A percentile compares a stretch with the other conserved stretches of the same genome.
Evolutionary conservation across 2,888 invertebrate genomes (phyloP).

Genomic region (Drosophila anceps): DNA sequence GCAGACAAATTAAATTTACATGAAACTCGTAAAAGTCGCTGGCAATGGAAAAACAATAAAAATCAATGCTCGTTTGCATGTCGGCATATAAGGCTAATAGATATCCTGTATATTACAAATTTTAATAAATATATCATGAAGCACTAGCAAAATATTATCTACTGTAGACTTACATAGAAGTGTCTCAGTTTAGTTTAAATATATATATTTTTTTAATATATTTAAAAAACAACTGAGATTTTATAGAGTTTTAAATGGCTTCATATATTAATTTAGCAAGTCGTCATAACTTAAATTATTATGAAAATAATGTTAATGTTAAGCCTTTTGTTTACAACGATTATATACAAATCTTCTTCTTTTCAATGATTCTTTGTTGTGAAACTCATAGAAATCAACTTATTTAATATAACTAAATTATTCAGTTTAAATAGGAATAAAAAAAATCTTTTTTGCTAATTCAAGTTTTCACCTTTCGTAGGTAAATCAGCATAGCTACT

Average conservation of each 20-base stretch:
- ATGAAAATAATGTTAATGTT: too few species aligned
- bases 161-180: too few species aligned
- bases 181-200: too few species aligned
- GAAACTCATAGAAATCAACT: too few species aligned
- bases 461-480: not conserved
- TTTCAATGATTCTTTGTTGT: too few species aligned
- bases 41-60: conserved; percentile 34
- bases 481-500: not conserved
- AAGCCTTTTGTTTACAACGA: too few species aligned
- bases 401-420: not conserved
- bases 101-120: conserved; percentile 9
- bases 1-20: conserved; percentile 71
- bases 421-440: not conserved
- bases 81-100: not conserved
- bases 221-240: too few species aligned
- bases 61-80: conserved; percentile 7
- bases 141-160: not conserved
- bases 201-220: too few species aligned
- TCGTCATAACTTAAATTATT: too few species aligned
- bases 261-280: too few species aligned
- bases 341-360: too few species aligned
- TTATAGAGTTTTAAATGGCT: too few species aligned
- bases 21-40: conserved; percentile 37
- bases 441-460: not conserved
- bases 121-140: not conserved